These are phyloP conservation scores for Aplocera efformata DNA, from an alignment of 2,888 invertebrate genomes.

Conservation along the genomic window DNA sequence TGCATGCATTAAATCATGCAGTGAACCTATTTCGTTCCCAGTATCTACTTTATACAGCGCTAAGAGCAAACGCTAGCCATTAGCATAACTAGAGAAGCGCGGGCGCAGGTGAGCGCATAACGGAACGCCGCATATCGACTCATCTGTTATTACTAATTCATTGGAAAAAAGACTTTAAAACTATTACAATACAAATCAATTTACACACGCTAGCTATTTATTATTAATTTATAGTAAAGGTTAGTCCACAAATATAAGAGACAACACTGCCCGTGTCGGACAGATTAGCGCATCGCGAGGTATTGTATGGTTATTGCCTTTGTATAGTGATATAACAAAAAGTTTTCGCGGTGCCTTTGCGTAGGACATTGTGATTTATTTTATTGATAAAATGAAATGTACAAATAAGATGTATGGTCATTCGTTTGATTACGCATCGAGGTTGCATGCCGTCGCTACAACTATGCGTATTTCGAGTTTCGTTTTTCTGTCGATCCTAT, in stretches of 20 bases:
- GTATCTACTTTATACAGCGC: conserved; percentile 41
- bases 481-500: conserved; percentile 29
- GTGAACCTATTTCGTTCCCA: conserved; percentile 49
- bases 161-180: conserved; percentile 54
- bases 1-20: conserved; percentile 39
- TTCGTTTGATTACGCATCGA: conserved; percentile 39
- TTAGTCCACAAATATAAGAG: conserved; percentile 58
- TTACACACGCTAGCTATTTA: conserved; percentile 29
- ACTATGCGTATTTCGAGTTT: conserved; percentile 32
- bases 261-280: conserved; percentile 59
- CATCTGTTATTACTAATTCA: conserved; percentile 47
- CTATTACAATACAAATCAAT: conserved; percentile 42
- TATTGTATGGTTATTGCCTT: conserved; percentile 61
- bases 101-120: conserved; percentile 75
- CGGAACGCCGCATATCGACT: conserved; percentile 65
- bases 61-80: conserved; percentile 60
- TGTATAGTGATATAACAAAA: conserved; percentile 53
- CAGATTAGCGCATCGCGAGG: conserved; percentile 64
- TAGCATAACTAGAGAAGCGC: conserved; percentile 77
- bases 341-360: conserved; percentile 44
- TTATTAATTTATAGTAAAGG: conserved; percentile 52
- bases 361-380: conserved; percentile 49
- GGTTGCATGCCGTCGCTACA: conserved; percentile 28
- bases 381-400: conserved; percentile 52
- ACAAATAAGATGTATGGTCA: conserved; percentile 53